A percentile compares a stretch with the other conserved stretches of the same genome.
Conservation (phyloP, 2,888 invertebrate species). For the Drosophila phalerata region DNA sequence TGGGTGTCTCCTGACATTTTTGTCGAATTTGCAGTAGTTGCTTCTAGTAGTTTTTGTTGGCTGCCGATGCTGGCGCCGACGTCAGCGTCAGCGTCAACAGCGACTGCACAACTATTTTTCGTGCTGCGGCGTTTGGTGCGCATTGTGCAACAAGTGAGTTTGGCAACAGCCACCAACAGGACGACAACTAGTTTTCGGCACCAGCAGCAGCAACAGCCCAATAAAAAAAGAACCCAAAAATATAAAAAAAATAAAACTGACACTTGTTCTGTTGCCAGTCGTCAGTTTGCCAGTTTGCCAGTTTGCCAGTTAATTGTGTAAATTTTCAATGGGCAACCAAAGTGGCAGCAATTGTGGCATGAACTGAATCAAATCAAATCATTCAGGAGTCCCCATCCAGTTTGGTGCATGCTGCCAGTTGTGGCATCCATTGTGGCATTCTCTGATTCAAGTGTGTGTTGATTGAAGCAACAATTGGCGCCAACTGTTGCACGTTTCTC, state of each 20-base stretch:
- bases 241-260: not conserved
- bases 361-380: conserved; percentile 54
- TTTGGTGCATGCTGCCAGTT: conserved; percentile 28
- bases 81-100: conserved; percentile 33
- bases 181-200: conserved; percentile 82
- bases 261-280: conserved; percentile 20
- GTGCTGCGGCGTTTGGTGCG: conserved; percentile 76
- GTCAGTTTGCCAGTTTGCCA: conserved; percentile 8
- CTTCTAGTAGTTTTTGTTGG: conserved; percentile 26
- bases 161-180: conserved; percentile 85
- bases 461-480: conserved; percentile 79
- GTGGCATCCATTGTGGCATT: conserved; percentile 56
- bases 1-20: conserved; percentile 82
- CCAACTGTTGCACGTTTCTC: conserved; percentile 65
- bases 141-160: conserved; percentile 86
- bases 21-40: conserved; percentile 78
- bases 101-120: conserved; percentile 76
- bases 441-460: conserved; percentile 55
- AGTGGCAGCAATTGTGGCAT: conserved; percentile 60
- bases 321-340: conserved; percentile 54
- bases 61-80: conserved; percentile 32
- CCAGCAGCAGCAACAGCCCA: conserved; percentile 22
- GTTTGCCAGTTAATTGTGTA: conserved; percentile 61
- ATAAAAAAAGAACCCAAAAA: conserved; percentile 1
- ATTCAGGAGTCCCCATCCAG: conserved; percentile 15